Conservation (phyloP, 2,797 vertebrate species). For the Rhabdomys pumilio region DNA sequence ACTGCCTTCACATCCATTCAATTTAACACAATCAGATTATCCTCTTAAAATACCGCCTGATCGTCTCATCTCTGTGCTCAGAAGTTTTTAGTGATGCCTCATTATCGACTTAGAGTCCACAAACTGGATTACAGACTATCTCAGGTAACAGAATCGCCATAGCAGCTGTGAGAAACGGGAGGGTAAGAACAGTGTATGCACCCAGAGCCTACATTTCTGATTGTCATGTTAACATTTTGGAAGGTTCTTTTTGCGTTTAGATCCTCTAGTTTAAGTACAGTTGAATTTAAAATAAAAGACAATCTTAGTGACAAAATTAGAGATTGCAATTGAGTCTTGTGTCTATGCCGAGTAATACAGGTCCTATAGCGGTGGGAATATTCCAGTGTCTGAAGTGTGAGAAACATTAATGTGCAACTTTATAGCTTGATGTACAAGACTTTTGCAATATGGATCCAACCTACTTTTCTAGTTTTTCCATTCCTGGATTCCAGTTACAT, state of each 20-base stretch:
- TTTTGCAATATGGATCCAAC: not conserved
- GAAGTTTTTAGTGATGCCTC: not conserved
- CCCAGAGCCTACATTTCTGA: not conserved
- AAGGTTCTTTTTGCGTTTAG: slow-evolving; percentile 37
- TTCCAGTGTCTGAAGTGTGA: not conserved
- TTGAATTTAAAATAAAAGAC: not conserved
- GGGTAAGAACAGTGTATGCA: not conserved
- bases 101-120: slow-evolving; percentile 53
- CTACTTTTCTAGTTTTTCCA: not conserved
- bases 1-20: not conserved
- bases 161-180: not conserved
- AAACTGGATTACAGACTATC: not conserved
- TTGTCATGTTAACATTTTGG: not conserved
- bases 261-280: not conserved
- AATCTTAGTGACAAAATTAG: not conserved
- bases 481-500: not conserved
- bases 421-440: not conserved
- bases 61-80: slow-evolving; percentile 34
- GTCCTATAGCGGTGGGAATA: not conserved
- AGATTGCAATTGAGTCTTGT: not conserved
- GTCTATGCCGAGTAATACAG: not conserved
- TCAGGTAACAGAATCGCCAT: not conserved
- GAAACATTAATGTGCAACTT: not conserved
- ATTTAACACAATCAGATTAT: slow-evolving; percentile 32
- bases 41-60: slow-evolving; percentile 38